Conservation (phyloP, 2,797 vertebrate species). For the Gymnoscopelus microlampas region DNA sequence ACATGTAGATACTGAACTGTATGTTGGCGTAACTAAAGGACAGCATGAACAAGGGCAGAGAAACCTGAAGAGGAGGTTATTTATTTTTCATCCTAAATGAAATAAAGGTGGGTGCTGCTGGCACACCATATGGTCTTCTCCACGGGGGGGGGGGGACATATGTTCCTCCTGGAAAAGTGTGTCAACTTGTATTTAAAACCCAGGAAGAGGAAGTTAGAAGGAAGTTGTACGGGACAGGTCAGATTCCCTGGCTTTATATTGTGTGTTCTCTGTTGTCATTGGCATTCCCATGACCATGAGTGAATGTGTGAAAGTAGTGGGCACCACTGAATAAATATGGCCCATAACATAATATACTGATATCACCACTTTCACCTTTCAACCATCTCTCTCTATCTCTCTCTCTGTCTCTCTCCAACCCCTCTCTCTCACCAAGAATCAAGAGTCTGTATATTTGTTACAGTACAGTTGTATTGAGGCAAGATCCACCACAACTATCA, state of each 20-base stretch:
- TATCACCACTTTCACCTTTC: neutral
- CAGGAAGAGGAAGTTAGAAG: constrained; percentile 45
- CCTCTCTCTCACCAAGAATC: neutral
- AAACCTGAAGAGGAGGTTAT: constrained; percentile 18
- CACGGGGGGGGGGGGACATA: constrained; percentile 22
- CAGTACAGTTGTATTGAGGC: too few relatives aligned
- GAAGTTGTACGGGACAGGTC: neutral
- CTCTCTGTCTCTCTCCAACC: constrained; percentile 1
- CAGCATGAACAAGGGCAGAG: neutral
- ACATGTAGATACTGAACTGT: too few relatives aligned
- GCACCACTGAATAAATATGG: too few relatives aligned
- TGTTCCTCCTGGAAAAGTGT: constrained; percentile 32
- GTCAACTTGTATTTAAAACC: constrained; percentile 48
- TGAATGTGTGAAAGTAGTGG: constrained; percentile 16
- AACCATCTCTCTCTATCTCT: neutral
- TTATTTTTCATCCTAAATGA: constrained; percentile 58
- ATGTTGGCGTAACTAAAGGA: neutral
- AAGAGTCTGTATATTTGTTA: too few relatives aligned
- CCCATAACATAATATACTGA: too few relatives aligned
- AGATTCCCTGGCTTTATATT: neutral
- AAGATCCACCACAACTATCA: too few relatives aligned
- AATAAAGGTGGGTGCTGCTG: constrained; percentile 60
- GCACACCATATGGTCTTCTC: constrained; percentile 36
- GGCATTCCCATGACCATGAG: constrained; percentile 34
- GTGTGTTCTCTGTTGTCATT: constrained; percentile 15